phyloP scores from a whole-genome alignment of 2,797 vertebrate species.

The Myripristis murdjan region DNA sequence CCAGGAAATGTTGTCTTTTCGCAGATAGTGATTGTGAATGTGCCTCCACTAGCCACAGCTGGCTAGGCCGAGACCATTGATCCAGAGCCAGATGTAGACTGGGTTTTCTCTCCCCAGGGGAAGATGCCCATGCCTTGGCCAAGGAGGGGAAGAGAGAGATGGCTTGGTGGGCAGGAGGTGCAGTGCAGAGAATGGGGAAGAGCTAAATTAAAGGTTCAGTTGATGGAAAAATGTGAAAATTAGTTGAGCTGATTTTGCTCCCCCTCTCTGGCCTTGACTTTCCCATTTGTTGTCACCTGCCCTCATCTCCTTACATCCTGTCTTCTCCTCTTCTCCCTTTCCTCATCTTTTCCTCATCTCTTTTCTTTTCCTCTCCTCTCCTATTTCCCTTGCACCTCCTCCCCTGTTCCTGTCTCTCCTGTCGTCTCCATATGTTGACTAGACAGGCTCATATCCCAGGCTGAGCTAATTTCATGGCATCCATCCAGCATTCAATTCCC shows the following conservation, averaged over 20 bases:
- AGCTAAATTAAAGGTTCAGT: constrained; percentile 12
- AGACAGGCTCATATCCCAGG: constrained; percentile 7
- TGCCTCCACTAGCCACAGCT: constrained; percentile 59
- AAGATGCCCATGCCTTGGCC: neutral
- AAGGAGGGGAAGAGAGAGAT: neutral
- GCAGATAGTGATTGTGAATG: constrained; percentile 55
- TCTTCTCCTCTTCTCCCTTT: neutral
- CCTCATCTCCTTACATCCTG: neutral
- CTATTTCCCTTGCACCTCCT: neutral
- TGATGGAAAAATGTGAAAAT: constrained; percentile 4
- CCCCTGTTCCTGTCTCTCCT: neutral
- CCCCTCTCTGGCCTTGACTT: neutral
- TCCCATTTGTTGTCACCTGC: neutral
- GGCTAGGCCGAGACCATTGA: constrained; percentile 27
- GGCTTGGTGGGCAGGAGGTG: neutral
- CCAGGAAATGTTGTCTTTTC: constrained; percentile 59
- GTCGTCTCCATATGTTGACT: neutral
- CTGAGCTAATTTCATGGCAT: constrained; percentile 19
- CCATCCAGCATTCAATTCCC: constrained; percentile 26
- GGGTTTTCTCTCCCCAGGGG: constrained; percentile 17
- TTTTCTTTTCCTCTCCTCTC: neutral
- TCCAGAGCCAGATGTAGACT: constrained; percentile 32
- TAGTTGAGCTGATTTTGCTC: neutral
- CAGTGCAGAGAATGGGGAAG: neutral
- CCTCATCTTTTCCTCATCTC: neutral